A percentile compares a stretch with the other conserved stretches of the same genome.
Evolutionary conservation across 1,140 invertebrate species (phyloP).

Genomic region (Bombus superbus): DNA sequence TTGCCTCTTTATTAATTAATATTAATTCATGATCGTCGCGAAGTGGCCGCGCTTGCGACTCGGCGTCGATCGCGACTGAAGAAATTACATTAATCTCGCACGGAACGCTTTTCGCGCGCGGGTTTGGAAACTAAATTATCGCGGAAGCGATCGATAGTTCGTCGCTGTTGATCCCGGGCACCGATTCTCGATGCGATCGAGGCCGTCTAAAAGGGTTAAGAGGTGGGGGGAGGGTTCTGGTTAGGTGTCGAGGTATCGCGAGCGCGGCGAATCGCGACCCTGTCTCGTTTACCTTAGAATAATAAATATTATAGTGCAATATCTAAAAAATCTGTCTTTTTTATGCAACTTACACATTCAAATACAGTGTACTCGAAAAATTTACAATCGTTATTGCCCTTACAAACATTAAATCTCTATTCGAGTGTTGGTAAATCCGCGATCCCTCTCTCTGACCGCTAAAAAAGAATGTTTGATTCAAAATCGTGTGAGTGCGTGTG

Average conservation of each 20-base stretch:
- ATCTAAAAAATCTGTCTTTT: slow-evolving; percentile 82
- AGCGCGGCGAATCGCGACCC: slow-evolving; percentile 65
- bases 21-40: slow-evolving; percentile 76
- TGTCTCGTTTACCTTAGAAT: slow-evolving; percentile 74
- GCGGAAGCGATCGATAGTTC: slow-evolving; percentile 21
- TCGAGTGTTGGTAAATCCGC: slow-evolving; percentile 72
- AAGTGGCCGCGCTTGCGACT: slow-evolving; percentile 65
- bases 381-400: slow-evolving; percentile 81
- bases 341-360: slow-evolving; percentile 80
- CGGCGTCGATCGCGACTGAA: slow-evolving; percentile 44
- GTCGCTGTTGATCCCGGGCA: slow-evolving; percentile 15
- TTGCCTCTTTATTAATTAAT: slow-evolving; percentile 71
- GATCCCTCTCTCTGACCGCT: slow-evolving; percentile 62
- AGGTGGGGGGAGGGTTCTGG: neutral
- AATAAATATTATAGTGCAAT: slow-evolving; percentile 82
- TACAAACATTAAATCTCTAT: slow-evolving; percentile 78
- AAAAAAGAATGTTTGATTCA: slow-evolving; percentile 59
- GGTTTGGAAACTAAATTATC: slow-evolving; percentile 20
- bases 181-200: slow-evolving; percentile 13
- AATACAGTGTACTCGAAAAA: slow-evolving; percentile 79
- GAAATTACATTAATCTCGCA: neutral
- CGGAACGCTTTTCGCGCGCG: neutral
- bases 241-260: slow-evolving; percentile 24
- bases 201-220: slow-evolving; percentile 5
- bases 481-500: slow-evolving; percentile 54